Conservation (phyloP, 2,113 vertebrate species). For the Perccottus glenii region DNA sequence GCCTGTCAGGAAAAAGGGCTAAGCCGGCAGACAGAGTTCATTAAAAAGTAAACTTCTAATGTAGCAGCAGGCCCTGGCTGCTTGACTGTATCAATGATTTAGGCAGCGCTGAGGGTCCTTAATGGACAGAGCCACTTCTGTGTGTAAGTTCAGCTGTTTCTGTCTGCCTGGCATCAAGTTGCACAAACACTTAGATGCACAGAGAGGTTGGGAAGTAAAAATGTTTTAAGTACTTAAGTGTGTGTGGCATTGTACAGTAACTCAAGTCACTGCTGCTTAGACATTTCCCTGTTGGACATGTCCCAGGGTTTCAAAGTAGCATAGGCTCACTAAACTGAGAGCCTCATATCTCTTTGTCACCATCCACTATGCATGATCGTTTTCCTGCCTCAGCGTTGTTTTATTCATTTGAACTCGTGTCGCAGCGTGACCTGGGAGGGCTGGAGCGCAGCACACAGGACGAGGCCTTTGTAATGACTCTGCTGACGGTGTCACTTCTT, state of each 20-base stretch:
- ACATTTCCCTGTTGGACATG: constrained; percentile 36
- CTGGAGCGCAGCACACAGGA: constrained; percentile 24
- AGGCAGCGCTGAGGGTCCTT: constrained; percentile 54
- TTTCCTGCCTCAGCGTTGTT: constrained; percentile 34
- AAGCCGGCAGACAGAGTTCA: constrained; percentile 45
- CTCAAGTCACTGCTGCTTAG: constrained; percentile 12
- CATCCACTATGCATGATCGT: constrained; percentile 57
- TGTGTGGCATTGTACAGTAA: constrained; percentile 34
- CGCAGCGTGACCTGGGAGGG: constrained; percentile 10
- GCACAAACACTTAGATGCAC: constrained; percentile 34
- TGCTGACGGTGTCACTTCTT: constrained; percentile 8
- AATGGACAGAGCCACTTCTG: constrained; percentile 63
- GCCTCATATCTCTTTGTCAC: constrained; percentile 55
- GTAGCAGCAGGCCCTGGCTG: constrained; percentile 37
- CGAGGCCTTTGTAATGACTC: constrained; percentile 5
- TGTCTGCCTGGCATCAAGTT: constrained; percentile 40
- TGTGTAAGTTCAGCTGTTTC: constrained; percentile 40
- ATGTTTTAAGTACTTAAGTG: constrained; percentile 45
- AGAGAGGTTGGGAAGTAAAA: constrained; percentile 27
- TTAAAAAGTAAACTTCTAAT: constrained; percentile 74
- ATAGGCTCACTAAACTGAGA: constrained; percentile 32
- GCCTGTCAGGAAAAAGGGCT: constrained; percentile 15
- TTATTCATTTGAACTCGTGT: constrained; percentile 50
- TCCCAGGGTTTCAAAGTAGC: constrained; percentile 40
- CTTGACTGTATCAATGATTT: constrained; percentile 73